Conservation (phyloP, 2,797 vertebrate species). For the Epinephelus malabaricus region DNA sequence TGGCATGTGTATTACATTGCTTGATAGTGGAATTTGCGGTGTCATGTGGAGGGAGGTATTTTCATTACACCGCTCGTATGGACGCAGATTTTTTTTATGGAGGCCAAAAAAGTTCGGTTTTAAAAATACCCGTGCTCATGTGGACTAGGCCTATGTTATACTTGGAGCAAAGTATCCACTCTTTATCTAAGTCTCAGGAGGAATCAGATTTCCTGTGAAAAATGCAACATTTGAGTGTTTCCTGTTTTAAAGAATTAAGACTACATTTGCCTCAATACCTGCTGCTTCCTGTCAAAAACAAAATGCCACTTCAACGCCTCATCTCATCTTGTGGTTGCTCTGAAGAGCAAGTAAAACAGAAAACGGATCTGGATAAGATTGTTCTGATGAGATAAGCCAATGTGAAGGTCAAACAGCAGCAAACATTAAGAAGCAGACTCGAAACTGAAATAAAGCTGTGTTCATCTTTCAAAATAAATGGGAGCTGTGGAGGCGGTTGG, state of each 20-base stretch:
- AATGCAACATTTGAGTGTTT: neutral
- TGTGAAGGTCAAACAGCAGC: neutral
- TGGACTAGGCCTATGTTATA: too few species aligned
- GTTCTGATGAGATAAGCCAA: neutral
- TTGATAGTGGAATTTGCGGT: too few species aligned
- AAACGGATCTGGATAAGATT: neutral
- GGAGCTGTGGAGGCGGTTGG: neutral
- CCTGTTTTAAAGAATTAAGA: neutral
- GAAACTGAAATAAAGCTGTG: neutral
- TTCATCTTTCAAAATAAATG: neutral
- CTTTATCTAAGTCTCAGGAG: neutral
- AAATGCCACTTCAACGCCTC: neutral
- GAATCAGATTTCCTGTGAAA: neutral
- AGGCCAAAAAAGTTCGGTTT: too few species aligned
- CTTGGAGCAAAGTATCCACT: neutral
- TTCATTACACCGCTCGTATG: too few species aligned
- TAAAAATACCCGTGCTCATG: too few species aligned
- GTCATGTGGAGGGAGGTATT: too few species aligned
- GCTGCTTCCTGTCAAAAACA: neutral
- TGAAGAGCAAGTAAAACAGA: neutral
- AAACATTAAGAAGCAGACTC: neutral
- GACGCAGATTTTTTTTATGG: too few species aligned
- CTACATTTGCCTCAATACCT: conserved; percentile 1
- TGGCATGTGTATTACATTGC: too few species aligned
- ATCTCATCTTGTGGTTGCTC: neutral